A percentile compares a stretch with the other conserved stretches of the same genome.
Evolutionary conservation across 2,888 invertebrate genomes (phyloP).

Genomic region (Dicyrtoma fusca): DNA sequence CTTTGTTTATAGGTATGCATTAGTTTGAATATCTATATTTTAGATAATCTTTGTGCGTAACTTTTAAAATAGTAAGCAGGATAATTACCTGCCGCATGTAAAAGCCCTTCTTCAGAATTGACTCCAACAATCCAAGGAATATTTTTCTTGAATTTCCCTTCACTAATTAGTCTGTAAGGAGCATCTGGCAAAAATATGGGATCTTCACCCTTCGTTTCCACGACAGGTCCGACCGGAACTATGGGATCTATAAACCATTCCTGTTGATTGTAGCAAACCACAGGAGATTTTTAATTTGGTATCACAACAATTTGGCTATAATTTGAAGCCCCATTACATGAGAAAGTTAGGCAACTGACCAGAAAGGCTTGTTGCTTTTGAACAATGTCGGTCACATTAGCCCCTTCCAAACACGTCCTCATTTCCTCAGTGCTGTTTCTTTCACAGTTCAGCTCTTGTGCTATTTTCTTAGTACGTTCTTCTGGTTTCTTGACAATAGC

Average conservation of each 20-base stretch:
- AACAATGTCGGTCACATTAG: slow-evolving; percentile 28
- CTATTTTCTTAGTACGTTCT: slow-evolving; percentile 35
- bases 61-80: background rate
- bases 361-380: slow-evolving; percentile 36
- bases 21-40: background rate
- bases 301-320: background rate
- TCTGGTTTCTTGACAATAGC: slow-evolving; percentile 39
- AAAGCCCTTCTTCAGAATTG: slow-evolving; percentile 51
- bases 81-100: slow-evolving; percentile 46
- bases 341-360: slow-evolving; percentile 39
- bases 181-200: slow-evolving; percentile 44
- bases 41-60: background rate
- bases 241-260: slow-evolving; percentile 51
- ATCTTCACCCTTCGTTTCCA: slow-evolving; percentile 41
- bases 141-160: slow-evolving; percentile 46
- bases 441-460: slow-evolving; percentile 41
- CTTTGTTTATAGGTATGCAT: no score
- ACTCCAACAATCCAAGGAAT: slow-evolving; percentile 49
- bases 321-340: background rate
- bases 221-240: slow-evolving; percentile 48
- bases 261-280: no score
- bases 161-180: slow-evolving; percentile 42
- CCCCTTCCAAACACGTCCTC: slow-evolving; percentile 36
- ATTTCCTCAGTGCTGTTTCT: slow-evolving; percentile 25
- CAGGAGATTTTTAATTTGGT: background rate